phyloP scores from a whole-genome alignment of 2,113 vertebrate species.

The Poeciliopsis retropinna region DNA sequence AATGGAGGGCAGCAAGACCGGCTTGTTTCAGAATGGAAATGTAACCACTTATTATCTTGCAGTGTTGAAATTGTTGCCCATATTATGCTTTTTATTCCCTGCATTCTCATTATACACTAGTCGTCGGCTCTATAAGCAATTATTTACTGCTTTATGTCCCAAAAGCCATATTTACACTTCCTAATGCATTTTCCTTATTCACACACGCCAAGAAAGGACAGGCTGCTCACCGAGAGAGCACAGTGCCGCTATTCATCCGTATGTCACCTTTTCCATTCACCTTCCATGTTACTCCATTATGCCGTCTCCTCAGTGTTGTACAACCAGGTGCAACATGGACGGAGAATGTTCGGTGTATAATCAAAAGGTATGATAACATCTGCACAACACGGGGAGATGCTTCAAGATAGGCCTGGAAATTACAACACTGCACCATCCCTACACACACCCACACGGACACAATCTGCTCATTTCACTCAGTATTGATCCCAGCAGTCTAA shows the following conservation, averaged over 20 bases:
- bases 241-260: constrained; percentile 24
- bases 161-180: constrained; percentile 14
- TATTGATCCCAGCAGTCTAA: constrained; percentile 74
- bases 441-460: constrained; percentile 7
- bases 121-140: constrained; percentile 12
- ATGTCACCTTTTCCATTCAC: constrained; percentile 13
- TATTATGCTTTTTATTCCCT: constrained; percentile 35
- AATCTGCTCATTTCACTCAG: constrained; percentile 52
- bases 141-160: constrained; percentile 30
- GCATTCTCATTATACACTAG: constrained; percentile 17
- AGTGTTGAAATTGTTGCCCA: constrained; percentile 32
- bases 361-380: constrained; percentile 61
- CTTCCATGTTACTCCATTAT: constrained; percentile 26
- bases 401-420: constrained; percentile 52
- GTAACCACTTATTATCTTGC: constrained; percentile 34
- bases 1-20: constrained; percentile 20
- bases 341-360: constrained; percentile 52
- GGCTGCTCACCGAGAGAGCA: neutral
- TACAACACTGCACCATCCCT: constrained; percentile 26
- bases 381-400: constrained; percentile 51
- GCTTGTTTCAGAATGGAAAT: constrained; percentile 38
- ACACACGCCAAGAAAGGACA: neutral
- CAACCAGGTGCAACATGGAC: constrained; percentile 44
- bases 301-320: constrained; percentile 23
- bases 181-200: constrained; percentile 2